A percentile compares a stretch with the other conserved stretches of the same genome.
These are phyloP conservation scores for Rhipidura dahli DNA, from an alignment of 2,113 vertebrate genomes.

Conservation along the genomic window DNA sequence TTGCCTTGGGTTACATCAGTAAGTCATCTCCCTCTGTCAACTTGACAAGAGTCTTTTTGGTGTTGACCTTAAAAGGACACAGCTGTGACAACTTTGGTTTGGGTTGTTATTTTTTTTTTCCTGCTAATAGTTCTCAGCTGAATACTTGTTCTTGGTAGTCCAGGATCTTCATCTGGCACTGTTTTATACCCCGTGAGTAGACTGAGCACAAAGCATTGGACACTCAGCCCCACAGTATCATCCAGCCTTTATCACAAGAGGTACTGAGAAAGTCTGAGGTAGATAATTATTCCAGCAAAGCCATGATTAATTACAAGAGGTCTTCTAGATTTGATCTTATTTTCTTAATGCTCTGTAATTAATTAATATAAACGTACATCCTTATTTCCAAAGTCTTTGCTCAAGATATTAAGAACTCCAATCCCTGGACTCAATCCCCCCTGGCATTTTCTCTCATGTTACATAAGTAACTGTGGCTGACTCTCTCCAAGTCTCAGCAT, in stretches of 20 bases:
- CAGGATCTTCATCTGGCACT: neutral
- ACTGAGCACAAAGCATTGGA: neutral
- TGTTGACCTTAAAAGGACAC: slow-evolving; percentile 59
- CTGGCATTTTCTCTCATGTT: neutral
- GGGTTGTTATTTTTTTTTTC: neutral
- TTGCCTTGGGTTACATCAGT: slow-evolving; percentile 41
- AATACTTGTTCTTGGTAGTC: neutral
- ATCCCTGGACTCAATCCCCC: neutral
- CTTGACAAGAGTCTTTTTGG: slow-evolving; percentile 23
- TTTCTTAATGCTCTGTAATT: slow-evolving; percentile 30
- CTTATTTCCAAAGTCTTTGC: slow-evolving; percentile 7
- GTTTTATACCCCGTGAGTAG: neutral
- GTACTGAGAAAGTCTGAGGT: neutral
- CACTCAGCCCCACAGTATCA: neutral
- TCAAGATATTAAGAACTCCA: neutral
- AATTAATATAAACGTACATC: neutral
- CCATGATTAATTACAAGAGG: neutral
- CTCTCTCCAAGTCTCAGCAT: neutral
- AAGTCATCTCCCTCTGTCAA: slow-evolving; percentile 36
- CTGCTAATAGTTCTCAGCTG: slow-evolving; percentile 11
- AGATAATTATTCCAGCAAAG: neutral
- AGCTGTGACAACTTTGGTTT: slow-evolving; percentile 9
- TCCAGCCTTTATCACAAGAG: neutral
- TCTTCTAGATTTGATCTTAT: neutral
- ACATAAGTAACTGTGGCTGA: neutral